Percentiles rank a stretch among this genome's conserved stretches.
These are phyloP conservation scores for Branchipolynoe longqiensis DNA, from an alignment of 2,888 invertebrate genomes.

Conservation along the genomic window DNA sequence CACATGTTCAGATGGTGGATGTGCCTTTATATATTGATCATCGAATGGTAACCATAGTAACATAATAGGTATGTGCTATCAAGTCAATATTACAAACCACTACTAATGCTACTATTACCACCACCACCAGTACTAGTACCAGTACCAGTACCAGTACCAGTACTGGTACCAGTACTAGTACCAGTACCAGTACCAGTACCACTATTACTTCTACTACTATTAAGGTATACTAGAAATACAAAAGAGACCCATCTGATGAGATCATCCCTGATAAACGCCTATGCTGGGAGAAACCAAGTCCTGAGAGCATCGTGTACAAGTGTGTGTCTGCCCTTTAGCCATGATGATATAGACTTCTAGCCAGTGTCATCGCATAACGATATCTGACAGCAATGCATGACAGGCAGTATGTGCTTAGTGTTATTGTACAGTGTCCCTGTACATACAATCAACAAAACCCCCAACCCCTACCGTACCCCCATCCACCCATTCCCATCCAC, in stretches of 20 bases:
- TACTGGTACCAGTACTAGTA: no score
- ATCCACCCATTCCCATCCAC: no score
- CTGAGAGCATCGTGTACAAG: neutral
- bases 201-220: no score
- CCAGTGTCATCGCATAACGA: neutral
- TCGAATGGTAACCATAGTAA: constrained; percentile 36
- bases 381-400: constrained; percentile 7
- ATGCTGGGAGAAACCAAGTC: no score
- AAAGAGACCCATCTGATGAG: neutral
- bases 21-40: constrained; percentile 56
- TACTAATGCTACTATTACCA: no score
- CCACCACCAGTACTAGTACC: no score
- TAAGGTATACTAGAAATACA: no score
- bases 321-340: neutral
- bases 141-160: no score
- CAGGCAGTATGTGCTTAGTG: constrained; percentile 29
- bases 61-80: constrained; percentile 6
- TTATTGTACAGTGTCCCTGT: no score
- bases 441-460: no score
- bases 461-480: no score
- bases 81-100: constrained; percentile 36
- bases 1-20: constrained; percentile 53
- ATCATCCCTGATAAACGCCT: neutral
- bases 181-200: no score
- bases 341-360: neutral